These are phyloP conservation scores for Coleophora flavipennella DNA, from an alignment of 2,888 invertebrate species.

Conservation along the genomic window DNA sequence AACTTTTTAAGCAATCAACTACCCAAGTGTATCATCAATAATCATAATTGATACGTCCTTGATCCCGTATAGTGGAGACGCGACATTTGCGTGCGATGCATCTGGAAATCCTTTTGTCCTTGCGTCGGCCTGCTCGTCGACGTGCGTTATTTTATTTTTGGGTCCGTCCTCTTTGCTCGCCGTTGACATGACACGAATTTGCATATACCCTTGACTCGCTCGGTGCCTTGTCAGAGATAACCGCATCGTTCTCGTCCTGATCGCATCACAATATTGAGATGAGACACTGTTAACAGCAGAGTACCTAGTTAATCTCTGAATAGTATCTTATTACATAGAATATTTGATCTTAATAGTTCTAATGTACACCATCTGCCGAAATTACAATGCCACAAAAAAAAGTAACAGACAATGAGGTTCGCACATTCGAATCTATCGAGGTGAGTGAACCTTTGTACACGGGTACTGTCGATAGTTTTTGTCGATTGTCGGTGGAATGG, in stretches of 20 bases:
- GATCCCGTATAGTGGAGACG: constrained; percentile 12
- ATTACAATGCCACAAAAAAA: constrained; percentile 57
- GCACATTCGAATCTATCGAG: constrained; percentile 62
- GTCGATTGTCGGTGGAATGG: constrained; percentile 34
- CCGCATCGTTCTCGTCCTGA: constrained; percentile 33
- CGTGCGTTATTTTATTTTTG: constrained; percentile 33
- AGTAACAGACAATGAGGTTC: constrained; percentile 59
- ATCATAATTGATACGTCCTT: no score
- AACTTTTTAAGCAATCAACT: no score
- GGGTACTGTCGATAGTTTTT: constrained; percentile 57
- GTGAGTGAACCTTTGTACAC: constrained; percentile 53
- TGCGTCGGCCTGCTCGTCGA: constrained; percentile 18
- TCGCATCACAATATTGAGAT: constrained; percentile 20
- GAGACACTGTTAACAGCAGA: background rate
- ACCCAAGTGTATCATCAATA: no score
- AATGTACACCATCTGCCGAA: constrained; percentile 36
- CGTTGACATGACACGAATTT: constrained; percentile 50
- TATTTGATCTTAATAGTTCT: constrained; percentile 8
- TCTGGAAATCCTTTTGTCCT: constrained; percentile 35
- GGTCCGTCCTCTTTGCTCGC: constrained; percentile 38
- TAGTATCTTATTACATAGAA: background rate
- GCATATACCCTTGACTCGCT: constrained; percentile 50
- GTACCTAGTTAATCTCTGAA: background rate
- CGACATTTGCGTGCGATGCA: constrained; percentile 19
- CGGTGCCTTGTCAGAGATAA: constrained; percentile 40